Evolutionary conservation across 2,113 vertebrate genomes (phyloP), one percentile per base, ranked within the genome.

Genomic region (Daphoenositta chrysoptera): DNA sequence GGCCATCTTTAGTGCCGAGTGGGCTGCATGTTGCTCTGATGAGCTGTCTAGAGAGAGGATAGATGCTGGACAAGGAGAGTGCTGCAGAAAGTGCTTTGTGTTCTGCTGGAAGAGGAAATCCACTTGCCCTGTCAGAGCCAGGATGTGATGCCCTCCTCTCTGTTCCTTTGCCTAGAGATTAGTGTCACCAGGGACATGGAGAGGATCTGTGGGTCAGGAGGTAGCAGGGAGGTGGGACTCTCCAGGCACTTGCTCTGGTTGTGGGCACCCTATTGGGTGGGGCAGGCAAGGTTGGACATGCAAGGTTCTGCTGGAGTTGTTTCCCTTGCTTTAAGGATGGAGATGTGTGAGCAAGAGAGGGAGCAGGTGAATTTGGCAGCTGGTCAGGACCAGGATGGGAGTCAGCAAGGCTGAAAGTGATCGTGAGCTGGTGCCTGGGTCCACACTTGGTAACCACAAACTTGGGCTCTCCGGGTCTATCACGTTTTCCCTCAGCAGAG

Each of bases 61-160:
- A 8, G 64, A 21, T 3, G 13, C 47, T 42, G 64, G 27, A 68
- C 16, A 30, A 58, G 66, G 65, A 84, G 40, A 72, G 58, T 17
- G 30, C 61, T 87, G 39, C 40, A 64, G 58, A 70, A 92, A 28
- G 18, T n/a, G 20, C 51, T 89, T 42, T 79, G 40, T 69, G 31
- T 61, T 57, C 17, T 54, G 21, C 72, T 76, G 81, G 69, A 85
- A 93, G 35, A 82, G 54, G 47, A 90, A 94, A 93, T 88, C 50
- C 40, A 60, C 17, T 45, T 54, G 23, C 37, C 28, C 21, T 78
- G 2, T 27, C 63, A 64, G 53, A 83, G 28, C 50, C 63, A 63
- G 66, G 40, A 35, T 65, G 24, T 9, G 22, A 42, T 89, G 31
- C 40, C 33, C 57, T 77, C 20, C 37, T 87, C 40, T 72, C 45